phyloP scores from a whole-genome alignment of 2,888 invertebrate genomes.

The Tetranychus truncatus region DNA sequence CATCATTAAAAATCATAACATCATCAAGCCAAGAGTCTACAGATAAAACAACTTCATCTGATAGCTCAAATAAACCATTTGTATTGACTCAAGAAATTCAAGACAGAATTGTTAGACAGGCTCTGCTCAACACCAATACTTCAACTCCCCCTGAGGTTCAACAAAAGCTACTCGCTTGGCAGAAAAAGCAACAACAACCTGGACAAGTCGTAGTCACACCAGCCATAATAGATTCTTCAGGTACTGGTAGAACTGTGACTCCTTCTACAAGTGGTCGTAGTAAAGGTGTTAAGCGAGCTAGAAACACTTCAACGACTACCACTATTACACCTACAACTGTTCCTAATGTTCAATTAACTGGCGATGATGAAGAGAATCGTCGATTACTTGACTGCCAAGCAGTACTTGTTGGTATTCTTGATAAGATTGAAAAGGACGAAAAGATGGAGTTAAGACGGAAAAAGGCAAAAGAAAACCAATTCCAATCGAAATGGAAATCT shows the following conservation, averaged over 20 bases:
- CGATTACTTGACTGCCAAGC: conserved; percentile 28
- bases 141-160: conserved; percentile 79
- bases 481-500: conserved; percentile 9
- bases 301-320: conserved; percentile 6
- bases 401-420: conserved; percentile 31
- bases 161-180: conserved; percentile 68
- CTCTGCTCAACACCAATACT: conserved; percentile 56
- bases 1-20: not conserved
- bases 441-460: conserved; percentile 24
- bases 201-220: conserved; percentile 18
- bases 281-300: not conserved
- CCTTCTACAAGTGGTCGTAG: not conserved
- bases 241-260: not conserved
- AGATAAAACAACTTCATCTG: conserved; percentile 28
- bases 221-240: not conserved
- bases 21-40: conserved; percentile 20
- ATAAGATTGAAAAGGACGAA: conserved; percentile 34
- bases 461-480: conserved; percentile 31
- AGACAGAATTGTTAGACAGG: conserved; percentile 79
- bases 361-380: conserved; percentile 29
- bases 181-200: conserved; percentile 48
- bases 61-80: conserved; percentile 37
- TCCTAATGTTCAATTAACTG: not conserved
- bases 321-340: conserved; percentile 11
- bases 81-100: conserved; percentile 78